phyloP scores from a whole-genome alignment of 2,888 invertebrate genomes.

The Ashinkailepas kermadecensis region DNA sequence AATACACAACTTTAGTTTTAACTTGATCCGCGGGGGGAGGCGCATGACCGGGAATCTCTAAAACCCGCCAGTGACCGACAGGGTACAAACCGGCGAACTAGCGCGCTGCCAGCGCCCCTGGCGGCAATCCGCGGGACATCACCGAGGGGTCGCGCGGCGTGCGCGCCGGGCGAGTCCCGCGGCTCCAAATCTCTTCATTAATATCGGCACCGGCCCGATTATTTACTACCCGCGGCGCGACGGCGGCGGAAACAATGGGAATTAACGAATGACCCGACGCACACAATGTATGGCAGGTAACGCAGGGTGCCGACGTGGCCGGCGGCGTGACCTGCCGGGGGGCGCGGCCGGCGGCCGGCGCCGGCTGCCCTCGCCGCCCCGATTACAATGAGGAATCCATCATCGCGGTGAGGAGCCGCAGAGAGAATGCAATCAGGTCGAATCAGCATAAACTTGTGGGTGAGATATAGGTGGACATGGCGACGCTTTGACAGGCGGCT shows the following conservation, averaged over 20 bases:
- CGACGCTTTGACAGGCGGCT: not conserved
- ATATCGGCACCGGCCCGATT: not conserved
- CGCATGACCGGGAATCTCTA: too few species aligned
- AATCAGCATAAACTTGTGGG: conserved; percentile 1
- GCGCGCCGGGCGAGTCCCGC: not conserved
- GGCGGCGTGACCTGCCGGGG: not conserved
- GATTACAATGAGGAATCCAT: conserved; percentile 9
- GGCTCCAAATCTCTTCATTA: conserved; percentile 1
- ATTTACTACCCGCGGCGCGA: not conserved
- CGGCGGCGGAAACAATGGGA: not conserved
- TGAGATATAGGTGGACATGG: conserved; percentile 7
- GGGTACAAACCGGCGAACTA: too few species aligned
- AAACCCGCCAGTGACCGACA: too few species aligned
- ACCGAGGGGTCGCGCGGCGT: too few species aligned
- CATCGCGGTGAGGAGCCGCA: not conserved
- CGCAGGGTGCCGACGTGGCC: not conserved
- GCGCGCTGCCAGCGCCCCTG: too few species aligned
- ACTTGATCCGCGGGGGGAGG: too few species aligned
- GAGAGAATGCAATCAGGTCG: conserved; percentile 16
- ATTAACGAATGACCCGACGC: not conserved
- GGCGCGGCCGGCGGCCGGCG: not conserved
- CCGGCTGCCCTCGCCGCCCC: not conserved
- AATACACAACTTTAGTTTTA: too few species aligned
- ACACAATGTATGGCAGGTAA: not conserved
- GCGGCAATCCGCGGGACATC: too few species aligned